Evolutionary conservation across 2,797 vertebrate genomes (phyloP), one percentile per base, ranked within the genome.

Genomic region (Holocentrus rufus): DNA sequence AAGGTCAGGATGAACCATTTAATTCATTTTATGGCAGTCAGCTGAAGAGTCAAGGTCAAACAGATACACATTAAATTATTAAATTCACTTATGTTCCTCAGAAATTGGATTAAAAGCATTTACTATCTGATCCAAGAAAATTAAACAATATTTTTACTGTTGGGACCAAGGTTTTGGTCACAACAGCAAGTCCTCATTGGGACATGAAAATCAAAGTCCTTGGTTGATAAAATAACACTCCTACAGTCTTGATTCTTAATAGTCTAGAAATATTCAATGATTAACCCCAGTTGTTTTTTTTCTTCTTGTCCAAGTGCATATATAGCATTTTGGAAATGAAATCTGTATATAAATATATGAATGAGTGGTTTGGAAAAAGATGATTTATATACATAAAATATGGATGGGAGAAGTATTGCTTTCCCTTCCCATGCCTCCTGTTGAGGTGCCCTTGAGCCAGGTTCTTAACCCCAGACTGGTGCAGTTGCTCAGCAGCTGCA

Each of bases 1-100:
- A 90, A 91, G 85, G 82, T 77, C 80, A 82, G 66, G 23, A 66
- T 75, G 65, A 85, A 61, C 76, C 71, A 75, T 87, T 53, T 76
- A 76, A 84, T 83, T 85, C 63, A 69, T 83, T 84, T 81, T 55
- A 55, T 76, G 64, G 75, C 68, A 11, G 44, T 76, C 79, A 77
- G 65, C 84, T 78, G 30, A 17, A 65, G 23, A 80, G 52, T 72
- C 57, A 61, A 79, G 88, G 84, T 87, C 83, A 74, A 15, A 65
- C 53, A 13, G 72, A 82, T 79, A 69, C 72, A 82, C 72, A 78
- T 34, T 18, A 76, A 89, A 74, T 71, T 10, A 80, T 79, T 79
- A 79, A 81, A 86, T 78, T 88, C 68, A 76, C 36, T 36, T 39
- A 14, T 31, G 64, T 62, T 75, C 65, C 59, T 68, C 54, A 60